Percentiles rank a stretch among this genome's conserved stretches.
phyloP scores from a whole-genome alignment of 2,797 vertebrate genomes.

The Aplochiton taeniatus region DNA sequence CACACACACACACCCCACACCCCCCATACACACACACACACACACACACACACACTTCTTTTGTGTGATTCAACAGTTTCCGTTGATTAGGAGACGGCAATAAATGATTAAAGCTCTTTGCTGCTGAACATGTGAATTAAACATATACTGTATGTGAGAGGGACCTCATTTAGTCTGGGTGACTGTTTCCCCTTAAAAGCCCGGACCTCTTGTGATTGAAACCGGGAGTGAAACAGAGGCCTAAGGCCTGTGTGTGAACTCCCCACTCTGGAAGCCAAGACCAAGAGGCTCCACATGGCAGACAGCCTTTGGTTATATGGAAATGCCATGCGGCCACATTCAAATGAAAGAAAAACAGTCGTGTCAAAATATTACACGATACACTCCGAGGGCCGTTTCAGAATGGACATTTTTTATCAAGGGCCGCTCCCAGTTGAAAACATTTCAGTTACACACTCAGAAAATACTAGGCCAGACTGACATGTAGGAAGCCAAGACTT shows the following conservation, averaged over 20 bases:
- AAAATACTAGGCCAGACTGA: constrained; percentile 52
- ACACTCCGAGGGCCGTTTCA: constrained; percentile 41
- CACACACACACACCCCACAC: constrained; percentile 28
- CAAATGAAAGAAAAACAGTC: constrained; percentile 58
- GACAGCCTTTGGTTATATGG: constrained; percentile 39
- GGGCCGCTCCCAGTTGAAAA: constrained; percentile 47
- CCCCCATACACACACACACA: background rate
- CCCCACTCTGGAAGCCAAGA: constrained; percentile 34
- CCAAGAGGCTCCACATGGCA: background rate
- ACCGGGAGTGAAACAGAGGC: background rate
- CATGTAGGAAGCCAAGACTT: constrained; percentile 43
- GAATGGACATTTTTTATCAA: constrained; percentile 57
- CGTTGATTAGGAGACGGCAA: constrained; percentile 1
- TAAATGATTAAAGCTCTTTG: background rate
- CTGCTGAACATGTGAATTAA: background rate
- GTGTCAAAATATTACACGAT: constrained; percentile 32
- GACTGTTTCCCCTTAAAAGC: background rate
- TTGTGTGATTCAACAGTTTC: constrained; percentile 15
- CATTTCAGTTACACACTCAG: constrained; percentile 45
- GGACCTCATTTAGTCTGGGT: background rate
- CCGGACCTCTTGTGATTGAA: constrained; percentile 10
- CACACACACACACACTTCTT: background rate
- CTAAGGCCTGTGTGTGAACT: constrained; percentile 6
- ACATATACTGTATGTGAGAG: constrained; percentile 1
- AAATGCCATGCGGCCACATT: constrained; percentile 50